These are phyloP conservation scores for Oscheius onirici DNA, from an alignment of 2,888 invertebrate species.

Conservation along the genomic window DNA sequence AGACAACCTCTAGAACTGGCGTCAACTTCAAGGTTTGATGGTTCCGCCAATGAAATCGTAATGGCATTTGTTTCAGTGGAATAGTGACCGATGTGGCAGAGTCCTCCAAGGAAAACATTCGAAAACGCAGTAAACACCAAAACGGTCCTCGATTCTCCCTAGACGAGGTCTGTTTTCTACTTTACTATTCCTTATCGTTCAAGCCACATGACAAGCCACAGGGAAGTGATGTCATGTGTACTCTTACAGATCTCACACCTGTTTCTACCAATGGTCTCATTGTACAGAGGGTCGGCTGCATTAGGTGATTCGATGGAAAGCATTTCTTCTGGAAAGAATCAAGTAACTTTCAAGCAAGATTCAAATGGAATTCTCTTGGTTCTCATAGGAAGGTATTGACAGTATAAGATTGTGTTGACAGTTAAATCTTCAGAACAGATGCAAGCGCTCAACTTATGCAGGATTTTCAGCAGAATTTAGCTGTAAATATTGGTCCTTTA, in stretches of 20 bases:
- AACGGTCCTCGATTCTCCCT: not conserved
- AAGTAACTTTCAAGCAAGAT: slow-evolving; percentile 1
- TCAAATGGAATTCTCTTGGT: not conserved
- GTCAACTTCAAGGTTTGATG: slow-evolving; percentile 20
- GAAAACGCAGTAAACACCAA: slow-evolving; percentile 5
- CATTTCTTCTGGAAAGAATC: not conserved
- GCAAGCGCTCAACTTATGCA: not conserved
- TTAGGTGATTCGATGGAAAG: slow-evolving; percentile 14
- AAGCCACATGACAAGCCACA: slow-evolving; percentile 2
- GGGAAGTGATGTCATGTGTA: slow-evolving; percentile 10
- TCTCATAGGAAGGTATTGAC: not conserved
- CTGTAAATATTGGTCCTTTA: slow-evolving; percentile 8
- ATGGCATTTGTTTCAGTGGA: slow-evolving; percentile 9
- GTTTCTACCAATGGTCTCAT: slow-evolving; percentile 22
- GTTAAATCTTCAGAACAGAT: not conserved
- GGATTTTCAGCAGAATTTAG: not conserved
- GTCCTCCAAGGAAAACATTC: not conserved
- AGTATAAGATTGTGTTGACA: not conserved
- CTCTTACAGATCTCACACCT: slow-evolving; percentile 21
- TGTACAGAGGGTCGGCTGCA: slow-evolving; percentile 4
- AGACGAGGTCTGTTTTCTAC: slow-evolving; percentile 10
- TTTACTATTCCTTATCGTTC: not conserved
- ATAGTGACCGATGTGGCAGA: slow-evolving; percentile 18
- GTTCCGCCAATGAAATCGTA: not conserved
- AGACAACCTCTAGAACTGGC: slow-evolving; percentile 1